Evolutionary conservation across 2,888 invertebrate species (phyloP).

Genomic region (Dendrolimus pini): DNA sequence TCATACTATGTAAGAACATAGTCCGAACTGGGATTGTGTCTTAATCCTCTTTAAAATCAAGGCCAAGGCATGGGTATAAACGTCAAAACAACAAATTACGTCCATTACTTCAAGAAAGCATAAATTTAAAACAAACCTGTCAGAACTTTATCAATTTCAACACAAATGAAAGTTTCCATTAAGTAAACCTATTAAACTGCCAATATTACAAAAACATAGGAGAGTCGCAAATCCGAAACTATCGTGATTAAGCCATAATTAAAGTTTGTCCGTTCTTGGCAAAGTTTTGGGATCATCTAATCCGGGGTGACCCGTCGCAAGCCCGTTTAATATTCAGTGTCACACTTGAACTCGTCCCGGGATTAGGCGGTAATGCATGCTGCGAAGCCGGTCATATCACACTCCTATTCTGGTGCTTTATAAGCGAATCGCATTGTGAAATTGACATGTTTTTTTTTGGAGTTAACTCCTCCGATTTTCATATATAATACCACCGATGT

Average conservation of each 20-base stretch:
- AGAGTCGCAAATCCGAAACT: constrained; percentile 20
- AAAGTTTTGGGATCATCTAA: constrained; percentile 50
- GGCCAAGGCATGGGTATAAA: too few relatives aligned
- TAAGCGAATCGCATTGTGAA: too few relatives aligned
- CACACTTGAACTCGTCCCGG: constrained; percentile 53
- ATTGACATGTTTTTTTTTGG: too few relatives aligned
- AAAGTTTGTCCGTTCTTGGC: constrained; percentile 43
- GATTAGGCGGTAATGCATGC: constrained; percentile 51
- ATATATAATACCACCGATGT: too few relatives aligned
- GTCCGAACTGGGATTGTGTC: too few relatives aligned
- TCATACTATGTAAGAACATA: too few relatives aligned
- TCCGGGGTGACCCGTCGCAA: constrained; percentile 49
- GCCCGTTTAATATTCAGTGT: constrained; percentile 60
- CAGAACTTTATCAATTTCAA: too few relatives aligned
- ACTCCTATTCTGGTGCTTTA: neutral
- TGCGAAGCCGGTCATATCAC: constrained; percentile 9
- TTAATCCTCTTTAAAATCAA: too few relatives aligned
- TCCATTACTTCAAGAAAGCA: too few relatives aligned
- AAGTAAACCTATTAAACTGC: constrained; percentile 7
- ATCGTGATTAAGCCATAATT: constrained; percentile 42
- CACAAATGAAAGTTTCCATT: neutral
- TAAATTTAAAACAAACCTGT: too few relatives aligned
- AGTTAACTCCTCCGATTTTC: too few relatives aligned
- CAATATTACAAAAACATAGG: constrained; percentile 27
- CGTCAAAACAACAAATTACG: too few relatives aligned